Base-by-base conservation (phyloP, 1,140 invertebrate species). In the Chymomyza costata region DNA sequence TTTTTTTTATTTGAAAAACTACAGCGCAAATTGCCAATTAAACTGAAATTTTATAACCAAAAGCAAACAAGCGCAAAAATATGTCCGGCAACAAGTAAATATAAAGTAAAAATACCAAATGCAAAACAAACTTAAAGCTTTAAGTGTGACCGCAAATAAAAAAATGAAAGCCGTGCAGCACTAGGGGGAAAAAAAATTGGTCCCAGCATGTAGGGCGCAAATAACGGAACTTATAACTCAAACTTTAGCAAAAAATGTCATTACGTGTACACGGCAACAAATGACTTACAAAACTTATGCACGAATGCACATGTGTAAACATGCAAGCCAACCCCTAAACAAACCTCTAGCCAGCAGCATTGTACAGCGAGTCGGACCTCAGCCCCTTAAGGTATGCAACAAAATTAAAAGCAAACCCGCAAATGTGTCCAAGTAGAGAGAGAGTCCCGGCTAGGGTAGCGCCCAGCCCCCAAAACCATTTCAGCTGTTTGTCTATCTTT, bases 271-370 rank as follows among this genome's bases (percentile, higher is more conserved):
- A n/a, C 45, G 40, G 62, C 52, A 66, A 76, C 70, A 76, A 76
- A 76, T 78, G 71, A 78, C 66, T 71, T 78, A 76, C 66, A 76
- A 76, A 78, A 78, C 71, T 76, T 78, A 70, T 71, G 70, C 70
- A 76, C 71, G 70, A 76, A 76, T 76, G 70, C 71, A 78, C 65
- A 66, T n/a, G n/a, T n/a, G n/a, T n/a, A 56, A 63, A 78, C 73
- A 76, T 61, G 71, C 71, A 76, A 76, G 78, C 71, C 61, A 49
- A 61, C 39, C 43, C 32, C 31, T 18, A 50, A 25, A n/a, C n/a
- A n/a, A n/a, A n/a, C n/a, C n/a, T n/a, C n/a, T n/a, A n/a, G n/a
- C n/a, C n/a, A n/a, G n/a, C n/a, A n/a, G n/a, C n/a, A n/a, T n/a
- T n/a, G n/a, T n/a, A n/a, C n/a, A n/a, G n/a, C n/a, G n/a, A n/a